Evolutionary conservation across 2,113 vertebrate species (phyloP).

Genomic region (Pelusios castaneus): DNA sequence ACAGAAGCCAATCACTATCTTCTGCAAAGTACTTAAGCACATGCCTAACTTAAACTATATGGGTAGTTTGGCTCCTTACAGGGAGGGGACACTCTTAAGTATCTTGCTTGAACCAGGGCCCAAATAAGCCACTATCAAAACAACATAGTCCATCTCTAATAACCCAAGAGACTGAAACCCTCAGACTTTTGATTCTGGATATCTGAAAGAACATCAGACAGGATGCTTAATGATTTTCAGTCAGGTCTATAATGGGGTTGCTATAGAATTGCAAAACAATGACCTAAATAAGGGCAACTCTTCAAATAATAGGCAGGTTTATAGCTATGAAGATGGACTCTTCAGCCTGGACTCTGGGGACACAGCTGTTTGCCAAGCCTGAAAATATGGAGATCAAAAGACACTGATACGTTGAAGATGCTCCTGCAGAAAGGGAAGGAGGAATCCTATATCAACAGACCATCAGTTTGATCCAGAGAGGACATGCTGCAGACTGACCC

Average conservation of each 20-base stretch:
- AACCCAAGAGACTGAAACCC: background rate
- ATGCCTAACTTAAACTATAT: background rate
- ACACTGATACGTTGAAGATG: background rate
- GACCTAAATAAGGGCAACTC: background rate
- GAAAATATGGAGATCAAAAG: background rate
- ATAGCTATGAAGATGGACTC: background rate
- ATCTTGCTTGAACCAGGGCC: background rate
- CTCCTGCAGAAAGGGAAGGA: background rate
- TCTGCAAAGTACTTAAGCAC: background rate
- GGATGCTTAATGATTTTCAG: background rate
- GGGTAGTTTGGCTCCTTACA: background rate
- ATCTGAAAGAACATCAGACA: background rate
- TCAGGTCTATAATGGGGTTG: background rate
- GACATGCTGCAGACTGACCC: background rate
- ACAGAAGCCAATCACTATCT: background rate
- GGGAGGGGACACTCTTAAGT: background rate
- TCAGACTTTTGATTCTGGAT: background rate
- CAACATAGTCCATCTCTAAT: rapidly evolving
- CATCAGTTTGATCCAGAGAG: background rate
- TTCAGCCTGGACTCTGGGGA: background rate
- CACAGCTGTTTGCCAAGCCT: background rate
- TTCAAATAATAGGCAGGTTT: background rate
- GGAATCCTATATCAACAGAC: background rate
- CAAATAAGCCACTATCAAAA: background rate
- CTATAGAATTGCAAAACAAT: background rate